Evolutionary conservation across 2,888 invertebrate species (phyloP), one percentile per base, ranked within the genome.

Genomic region (Andrena fulva): DNA sequence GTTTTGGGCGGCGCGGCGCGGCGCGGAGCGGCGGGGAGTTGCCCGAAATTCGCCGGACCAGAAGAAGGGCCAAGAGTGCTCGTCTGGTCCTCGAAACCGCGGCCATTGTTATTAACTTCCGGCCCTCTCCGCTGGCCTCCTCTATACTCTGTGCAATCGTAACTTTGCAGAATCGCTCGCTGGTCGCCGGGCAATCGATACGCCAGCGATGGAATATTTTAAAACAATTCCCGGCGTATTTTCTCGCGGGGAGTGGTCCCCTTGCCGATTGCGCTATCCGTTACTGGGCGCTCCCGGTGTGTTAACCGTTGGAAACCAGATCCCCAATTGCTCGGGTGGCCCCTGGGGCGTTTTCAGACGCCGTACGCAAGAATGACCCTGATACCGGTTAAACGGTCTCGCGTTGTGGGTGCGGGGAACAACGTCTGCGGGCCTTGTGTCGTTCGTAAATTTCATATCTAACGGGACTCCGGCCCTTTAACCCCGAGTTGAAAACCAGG

Each of bases 101-200:
- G 62, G 48, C 60, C 77, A 68, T 69, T 72, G 56, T 80, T 80
- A 80, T 80, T 80, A 80, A 80, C 80, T 80, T 68, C 62, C 66
- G 52, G 10, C 50, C 2, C 56, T n/a, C 50, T 20, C 62, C 56
- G 7, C 5, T 2, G 33, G 6, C 10, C 50, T 64, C 56, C 27
- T 6, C 59, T 10, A 16, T n/a, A 48, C n/a, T 4, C 59, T 6
- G 2, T 12, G 60, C 33, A 24, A 62, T 20, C 59, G 60, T 42
- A 71, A 71, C 60, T 71, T 62, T 12, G 20, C 50, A 7, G 31
- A 48, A 33, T 8, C 60, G 6, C 20, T 29, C 50, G 33, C 48
- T 33, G 5, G 52, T 20, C 35, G 33, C 24, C 16, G 35, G n/a
- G 7, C 52, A 67, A 72, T 80, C 72, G 71, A 80, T 80, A 66